phyloP scores from a whole-genome alignment of 2,888 invertebrate genomes.

The Epirrita christyi region DNA sequence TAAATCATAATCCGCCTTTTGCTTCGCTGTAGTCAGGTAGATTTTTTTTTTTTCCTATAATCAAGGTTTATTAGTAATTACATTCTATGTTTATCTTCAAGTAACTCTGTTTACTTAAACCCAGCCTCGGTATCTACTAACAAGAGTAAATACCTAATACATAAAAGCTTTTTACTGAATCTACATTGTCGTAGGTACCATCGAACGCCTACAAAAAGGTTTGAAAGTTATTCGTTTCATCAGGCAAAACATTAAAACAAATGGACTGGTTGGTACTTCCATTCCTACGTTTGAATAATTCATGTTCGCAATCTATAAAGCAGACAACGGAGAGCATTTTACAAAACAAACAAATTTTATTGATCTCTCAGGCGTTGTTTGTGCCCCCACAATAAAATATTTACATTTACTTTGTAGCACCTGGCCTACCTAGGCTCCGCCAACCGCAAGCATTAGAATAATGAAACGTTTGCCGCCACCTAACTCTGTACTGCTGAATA shows the following conservation, averaged over 20 bases:
- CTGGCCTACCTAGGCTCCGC: slow-evolving; percentile 68
- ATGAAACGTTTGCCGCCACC: slow-evolving; percentile 70
- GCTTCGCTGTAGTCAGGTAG: too few relatives aligned
- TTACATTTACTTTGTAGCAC: slow-evolving; percentile 82
- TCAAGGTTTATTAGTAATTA: neutral
- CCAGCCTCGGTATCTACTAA: too few relatives aligned
- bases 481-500: slow-evolving; percentile 65
- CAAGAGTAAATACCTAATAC: neutral
- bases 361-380: slow-evolving; percentile 83
- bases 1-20: too few relatives aligned
- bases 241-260: slow-evolving; percentile 76
- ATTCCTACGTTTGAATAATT: slow-evolving; percentile 79
- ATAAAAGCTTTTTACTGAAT: slow-evolving; percentile 1
- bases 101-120: too few relatives aligned
- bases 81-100: too few relatives aligned
- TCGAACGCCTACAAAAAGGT: slow-evolving; percentile 35
- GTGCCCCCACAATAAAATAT: slow-evolving; percentile 81
- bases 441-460: slow-evolving; percentile 76
- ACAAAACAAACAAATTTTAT: slow-evolving; percentile 84
- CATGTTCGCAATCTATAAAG: slow-evolving; percentile 81
- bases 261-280: slow-evolving; percentile 70
- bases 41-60: too few relatives aligned
- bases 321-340: slow-evolving; percentile 80
- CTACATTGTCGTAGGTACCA: slow-evolving; percentile 5
- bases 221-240: slow-evolving; percentile 65